Evolutionary conservation across 2,113 vertebrate genomes (phyloP), one percentile per base, ranked within the genome.

Genomic region (Crotophaga sulcirostris): DNA sequence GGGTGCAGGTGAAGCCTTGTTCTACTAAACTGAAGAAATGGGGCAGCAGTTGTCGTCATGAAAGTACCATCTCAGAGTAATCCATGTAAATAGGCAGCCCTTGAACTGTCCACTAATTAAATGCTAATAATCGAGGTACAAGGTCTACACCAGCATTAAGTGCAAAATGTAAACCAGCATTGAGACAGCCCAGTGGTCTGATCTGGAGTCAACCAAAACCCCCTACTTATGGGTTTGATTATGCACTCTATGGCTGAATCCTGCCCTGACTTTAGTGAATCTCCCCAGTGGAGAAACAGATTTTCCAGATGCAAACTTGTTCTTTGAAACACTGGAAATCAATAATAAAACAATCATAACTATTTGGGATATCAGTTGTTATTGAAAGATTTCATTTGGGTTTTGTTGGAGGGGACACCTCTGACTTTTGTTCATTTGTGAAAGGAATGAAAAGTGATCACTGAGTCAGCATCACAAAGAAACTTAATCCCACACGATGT

Each of bases 401-500:
- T 10, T 52, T 16, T 16, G 4, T 5, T 23, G 11, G 11, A 9
- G 52, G 12, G 15, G 4, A 1, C 5, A 31, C 23, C 44, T 51
- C 25, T 8, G 34, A 19, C 3, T 83, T 87, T 29, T 62, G 60
- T 70, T 70, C n/a, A 1, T 13, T 66, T 19, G 38, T 38, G 59
- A 33, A 62, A 77, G n/a, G 73, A 45, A 33, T 6, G 19, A 64
- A 28, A 68, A 77, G 54, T 4, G 7, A 49, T 21, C 47, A 14
- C 13, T 6, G 58, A 55, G 28, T 6, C 79, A 18, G 49, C 18
- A 36, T 58, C 49, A 36, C 34, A 49, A 67, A 51, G 19, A 7
- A 70, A 76, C 10, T 3, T 28, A 4, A 60, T 69, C 15, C 9
- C 0, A 3, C 7, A 0, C 49, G 3, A 0, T 3, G 17, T 4